These are phyloP conservation scores for Drosophila tsacasi DNA, from an alignment of 1,140 invertebrate species.

Conservation along the genomic window DNA sequence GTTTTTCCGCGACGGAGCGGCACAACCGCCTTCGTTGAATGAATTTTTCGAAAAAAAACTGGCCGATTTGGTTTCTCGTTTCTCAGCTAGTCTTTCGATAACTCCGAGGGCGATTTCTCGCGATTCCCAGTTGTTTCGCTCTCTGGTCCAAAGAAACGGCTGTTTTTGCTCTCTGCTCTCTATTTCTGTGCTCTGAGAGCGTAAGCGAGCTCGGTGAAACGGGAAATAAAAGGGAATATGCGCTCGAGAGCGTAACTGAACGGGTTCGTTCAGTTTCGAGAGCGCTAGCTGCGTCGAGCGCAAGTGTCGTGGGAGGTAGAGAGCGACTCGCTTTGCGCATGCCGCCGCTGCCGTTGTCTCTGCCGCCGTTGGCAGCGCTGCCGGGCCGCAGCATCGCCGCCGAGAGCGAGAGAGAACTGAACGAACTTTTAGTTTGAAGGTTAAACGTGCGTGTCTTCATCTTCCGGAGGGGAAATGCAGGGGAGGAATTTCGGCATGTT, in stretches of 20 bases:
- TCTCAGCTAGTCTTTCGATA: background rate
- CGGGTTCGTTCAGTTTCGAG: slow-evolving; percentile 31
- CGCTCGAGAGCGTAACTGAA: slow-evolving; percentile 2
- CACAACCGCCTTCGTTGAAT: slow-evolving; percentile 11
- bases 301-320: slow-evolving; percentile 64
- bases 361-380: slow-evolving; percentile 50
- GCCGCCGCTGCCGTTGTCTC: slow-evolving; percentile 17
- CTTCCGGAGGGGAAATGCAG: slow-evolving; percentile 57
- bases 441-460: slow-evolving; percentile 68
- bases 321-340: slow-evolving; percentile 59
- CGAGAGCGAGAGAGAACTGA: slow-evolving; percentile 31
- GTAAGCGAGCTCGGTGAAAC: background rate
- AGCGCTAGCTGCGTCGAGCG: slow-evolving; percentile 25
- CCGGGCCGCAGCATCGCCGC: slow-evolving; percentile 25
- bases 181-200: background rate
- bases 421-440: slow-evolving; percentile 71
- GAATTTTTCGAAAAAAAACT: slow-evolving; percentile 15
- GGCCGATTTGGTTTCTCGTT: background rate
- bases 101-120: background rate
- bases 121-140: background rate
- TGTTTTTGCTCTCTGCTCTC: background rate
- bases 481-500: slow-evolving; percentile 15
- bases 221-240: background rate
- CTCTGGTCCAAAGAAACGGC: background rate
- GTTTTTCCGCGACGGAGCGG: slow-evolving; percentile 14